Conservation (phyloP, 2,888 invertebrate genomes). For the Himalopsyche kuldschensis region DNA sequence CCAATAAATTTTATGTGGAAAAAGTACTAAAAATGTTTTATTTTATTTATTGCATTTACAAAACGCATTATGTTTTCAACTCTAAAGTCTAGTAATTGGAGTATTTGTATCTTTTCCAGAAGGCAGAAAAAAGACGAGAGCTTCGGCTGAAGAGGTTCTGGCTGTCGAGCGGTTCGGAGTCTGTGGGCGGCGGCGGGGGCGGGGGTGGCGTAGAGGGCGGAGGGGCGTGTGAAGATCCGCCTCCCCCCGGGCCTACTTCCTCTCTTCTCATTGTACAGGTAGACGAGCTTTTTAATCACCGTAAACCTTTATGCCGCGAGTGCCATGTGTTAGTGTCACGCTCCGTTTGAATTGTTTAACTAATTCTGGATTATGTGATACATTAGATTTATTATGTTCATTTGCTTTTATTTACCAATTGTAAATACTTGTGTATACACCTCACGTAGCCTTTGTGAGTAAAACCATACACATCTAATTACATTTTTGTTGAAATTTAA, state of each 20-base stretch:
- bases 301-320: neutral
- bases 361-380: neutral
- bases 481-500: no score
- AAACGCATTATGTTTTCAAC: neutral
- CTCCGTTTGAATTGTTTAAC: neutral
- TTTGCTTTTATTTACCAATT: no score
- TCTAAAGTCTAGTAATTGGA: neutral
- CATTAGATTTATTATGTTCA: no score
- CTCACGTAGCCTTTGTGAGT: no score
- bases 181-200: slow-evolving; percentile 38
- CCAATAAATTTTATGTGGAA: no score
- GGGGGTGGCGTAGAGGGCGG: slow-evolving; percentile 15
- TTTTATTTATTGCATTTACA: neutral
- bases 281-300: slow-evolving; percentile 34
- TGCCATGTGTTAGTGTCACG: neutral
- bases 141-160: slow-evolving; percentile 39
- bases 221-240: slow-evolving; percentile 8
- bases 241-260: slow-evolving; percentile 33
- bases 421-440: no score
- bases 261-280: slow-evolving; percentile 46
- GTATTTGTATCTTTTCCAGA: slow-evolving; percentile 21
- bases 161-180: slow-evolving; percentile 38
- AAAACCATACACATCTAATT: no score
- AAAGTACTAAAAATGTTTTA: no score
- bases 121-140: slow-evolving; percentile 39